Evolutionary conservation across 1,140 invertebrate genomes (phyloP), one percentile per base, ranked within the genome.

Genomic region (Rhizoglyphus robini): DNA sequence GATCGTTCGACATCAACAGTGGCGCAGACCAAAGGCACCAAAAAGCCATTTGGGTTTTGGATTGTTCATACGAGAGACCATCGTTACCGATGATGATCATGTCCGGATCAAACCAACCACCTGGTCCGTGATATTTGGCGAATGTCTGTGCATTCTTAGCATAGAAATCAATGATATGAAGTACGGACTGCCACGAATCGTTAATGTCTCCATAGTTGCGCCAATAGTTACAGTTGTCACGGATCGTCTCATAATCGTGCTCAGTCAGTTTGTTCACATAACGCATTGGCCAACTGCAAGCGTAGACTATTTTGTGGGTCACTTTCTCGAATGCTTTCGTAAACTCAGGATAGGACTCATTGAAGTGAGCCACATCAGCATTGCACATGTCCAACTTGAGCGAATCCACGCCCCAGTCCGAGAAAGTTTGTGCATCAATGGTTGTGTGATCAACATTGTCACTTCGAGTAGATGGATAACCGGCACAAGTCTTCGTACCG

Each of bases 181-280:
- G 66, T 67, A 83, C 78, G 23, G 75, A 75, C n/a, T 68, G 62
- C 79, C 80, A 84, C 0, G 77, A 78, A 67, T 80, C 79, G 34
- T 76, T 70, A 66, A 84, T 81, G 72, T 84, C 82, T 70, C 76
- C 76, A 72, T 74, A 83, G 67, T 83, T 84, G 60, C 82, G 71
- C 82, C 82, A 84, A 34, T 83, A 69, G 71, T 84, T 84, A 71
- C 82, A 84, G 54, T 74, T 70, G 38, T 79, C 72, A 73, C 79
- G 68, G 29, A 68, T 70, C 0, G 46, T 69, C n/a, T 20, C 18
- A 59, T 65, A 68, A 38, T 60, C 64, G 13, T 46, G 32, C 32
- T 83, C 74, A 11, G 78, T 75, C 74, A 63, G 27, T 20, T 58
- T 49, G 18, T 3, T 30, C 23, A 31, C 70, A 68, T 74, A 70